Evolutionary conservation across 2,888 invertebrate species (phyloP), one percentile per base, ranked within the genome.

Genomic region (Noctuana brunneofusca): DNA sequence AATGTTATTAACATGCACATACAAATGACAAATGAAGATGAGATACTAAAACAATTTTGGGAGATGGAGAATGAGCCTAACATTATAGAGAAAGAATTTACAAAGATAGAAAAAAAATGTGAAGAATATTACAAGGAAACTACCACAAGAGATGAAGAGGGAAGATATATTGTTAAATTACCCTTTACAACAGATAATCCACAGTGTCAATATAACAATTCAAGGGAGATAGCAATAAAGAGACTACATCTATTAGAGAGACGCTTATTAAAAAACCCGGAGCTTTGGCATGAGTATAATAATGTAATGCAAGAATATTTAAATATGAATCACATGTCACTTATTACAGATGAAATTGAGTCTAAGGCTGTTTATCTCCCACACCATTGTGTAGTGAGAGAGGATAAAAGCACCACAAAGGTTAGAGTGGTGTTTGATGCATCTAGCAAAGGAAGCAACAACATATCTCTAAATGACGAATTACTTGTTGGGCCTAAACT

Each of bases 31-130:
- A 20, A 50, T 14, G 58, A 65, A 8, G 50, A 63, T 54, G 68
- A 68, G n/a, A 35, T 68, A 24, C 38, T 68, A 8, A 59, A 59
- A 43, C 55, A 53, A 52, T 67, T 67, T 57, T 67, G 65, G 65
- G 67, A 67, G 43, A 30, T 67, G 5, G 67, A 67, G 32, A 56
- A 59, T 2, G 67, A 66, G 14, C 48, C 62, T 20, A 22, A 20
- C 22, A 16, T 24, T 2, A 43, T 22, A 35, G 20, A 38, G n/a
- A 57, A 54, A 18, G 16, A 43, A 18, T 32, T 66, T 9, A 66
- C 64, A 14, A 8, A 32, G 3, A 58, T 56, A 16, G 68, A 68
- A 14, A 18, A 63, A 52, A 30, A 14, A 24, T 67, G 67, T 62
- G 68, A 68, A 32, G 30, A 55, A 9, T n/a, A 62, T 3, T 67